phyloP scores from a whole-genome alignment of 2,888 invertebrate genomes.

The Leucania comma region DNA sequence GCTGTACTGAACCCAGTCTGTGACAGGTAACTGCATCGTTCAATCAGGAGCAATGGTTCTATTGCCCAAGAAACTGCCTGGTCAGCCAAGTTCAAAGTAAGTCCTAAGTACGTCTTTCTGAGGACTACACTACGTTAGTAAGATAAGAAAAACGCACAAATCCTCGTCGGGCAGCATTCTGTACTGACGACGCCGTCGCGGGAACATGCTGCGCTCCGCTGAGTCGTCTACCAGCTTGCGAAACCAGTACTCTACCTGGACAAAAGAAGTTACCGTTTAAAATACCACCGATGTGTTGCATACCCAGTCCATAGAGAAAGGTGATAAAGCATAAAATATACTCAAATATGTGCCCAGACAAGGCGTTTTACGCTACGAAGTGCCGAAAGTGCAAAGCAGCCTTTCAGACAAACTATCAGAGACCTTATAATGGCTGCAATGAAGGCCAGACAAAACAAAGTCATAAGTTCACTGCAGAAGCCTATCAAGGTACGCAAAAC shows the following conservation, averaged over 20 bases:
- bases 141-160: conserved; percentile 82
- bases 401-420: no score
- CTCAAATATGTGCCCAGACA: no score
- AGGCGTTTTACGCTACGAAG: no score
- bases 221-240: conserved; percentile 85
- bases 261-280: not conserved
- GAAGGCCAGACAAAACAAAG: no score
- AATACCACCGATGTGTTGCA: no score
- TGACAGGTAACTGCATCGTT: no score
- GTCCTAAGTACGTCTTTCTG: not conserved
- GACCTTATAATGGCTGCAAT: no score
- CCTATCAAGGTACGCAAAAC: not conserved
- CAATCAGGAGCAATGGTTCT: not conserved
- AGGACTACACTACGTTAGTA: conserved; percentile 6
- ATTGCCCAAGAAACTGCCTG: not conserved
- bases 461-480: not conserved
- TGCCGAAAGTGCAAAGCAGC: no score
- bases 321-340: not conserved
- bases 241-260: conserved; percentile 88
- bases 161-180: conserved; percentile 83
- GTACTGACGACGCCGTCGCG: conserved; percentile 84
- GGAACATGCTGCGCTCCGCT: conserved; percentile 77
- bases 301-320: no score
- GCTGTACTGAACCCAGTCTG: not conserved
- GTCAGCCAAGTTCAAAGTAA: not conserved